Evolutionary conservation across 2,888 invertebrate genomes (phyloP).

Genomic region (Notodromas monacha): DNA sequence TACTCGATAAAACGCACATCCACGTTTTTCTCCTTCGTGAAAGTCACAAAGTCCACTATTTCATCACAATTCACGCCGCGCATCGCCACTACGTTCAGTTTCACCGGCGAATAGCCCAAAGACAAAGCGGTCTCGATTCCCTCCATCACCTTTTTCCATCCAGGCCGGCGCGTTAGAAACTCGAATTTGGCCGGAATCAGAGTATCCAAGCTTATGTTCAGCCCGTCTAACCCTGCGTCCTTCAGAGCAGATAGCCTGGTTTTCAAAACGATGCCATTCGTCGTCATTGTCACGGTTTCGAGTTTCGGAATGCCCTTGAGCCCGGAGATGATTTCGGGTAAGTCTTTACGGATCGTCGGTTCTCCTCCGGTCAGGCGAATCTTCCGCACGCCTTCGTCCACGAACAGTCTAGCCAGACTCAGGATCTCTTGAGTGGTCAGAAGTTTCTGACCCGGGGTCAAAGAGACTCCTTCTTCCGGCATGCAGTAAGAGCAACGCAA

Average conservation of each 20-base stretch:
- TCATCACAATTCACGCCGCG: constrained; percentile 71
- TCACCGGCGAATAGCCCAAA: constrained; percentile 30
- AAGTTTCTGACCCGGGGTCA: constrained; percentile 38
- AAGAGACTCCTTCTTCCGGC: constrained; percentile 70
- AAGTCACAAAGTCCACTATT: constrained; percentile 58
- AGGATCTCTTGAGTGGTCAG: constrained; percentile 49
- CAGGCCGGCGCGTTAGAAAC: constrained; percentile 53
- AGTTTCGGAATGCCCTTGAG: constrained; percentile 15
- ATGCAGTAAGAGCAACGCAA: constrained; percentile 94
- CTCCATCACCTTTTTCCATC: constrained; percentile 51
- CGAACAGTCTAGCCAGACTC: constrained; percentile 43
- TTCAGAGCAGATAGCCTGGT: constrained; percentile 37
- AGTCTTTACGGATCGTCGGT: constrained; percentile 60
- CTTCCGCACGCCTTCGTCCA: constrained; percentile 57
- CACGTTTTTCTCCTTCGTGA: constrained; percentile 45
- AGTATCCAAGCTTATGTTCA: constrained; percentile 86
- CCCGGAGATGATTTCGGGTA: constrained; percentile 35
- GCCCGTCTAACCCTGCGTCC: constrained; percentile 46
- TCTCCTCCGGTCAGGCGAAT: constrained; percentile 88
- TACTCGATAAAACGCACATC: constrained; percentile 96
- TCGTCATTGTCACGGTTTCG: constrained; percentile 40
- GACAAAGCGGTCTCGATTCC: constrained; percentile 59
- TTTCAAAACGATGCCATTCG: constrained; percentile 62
- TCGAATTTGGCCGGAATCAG: constrained; percentile 51
- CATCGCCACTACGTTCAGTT: constrained; percentile 75